These are phyloP conservation scores for Mechanitis messenoides DNA, from an alignment of 2,888 invertebrate genomes.

Conservation along the genomic window DNA sequence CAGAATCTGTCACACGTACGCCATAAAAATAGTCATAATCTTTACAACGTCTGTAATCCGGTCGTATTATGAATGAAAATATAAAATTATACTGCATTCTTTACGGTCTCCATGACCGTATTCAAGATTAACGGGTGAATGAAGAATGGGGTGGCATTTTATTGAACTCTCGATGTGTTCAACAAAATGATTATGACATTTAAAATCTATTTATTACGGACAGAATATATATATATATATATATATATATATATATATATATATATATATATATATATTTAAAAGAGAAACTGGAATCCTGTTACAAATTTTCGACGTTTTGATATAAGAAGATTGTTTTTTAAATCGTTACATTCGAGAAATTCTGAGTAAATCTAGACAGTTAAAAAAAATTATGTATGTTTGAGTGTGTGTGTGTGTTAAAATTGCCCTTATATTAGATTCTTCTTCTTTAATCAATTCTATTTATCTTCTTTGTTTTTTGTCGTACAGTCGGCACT, in stretches of 20 bases:
- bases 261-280: neutral
- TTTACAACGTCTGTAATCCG: slow-evolving; percentile 39
- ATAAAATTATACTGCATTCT: slow-evolving; percentile 44
- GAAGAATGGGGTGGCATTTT: slow-evolving; percentile 8
- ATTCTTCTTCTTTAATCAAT: neutral
- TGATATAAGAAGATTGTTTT: too few relatives aligned
- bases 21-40: slow-evolving; percentile 36
- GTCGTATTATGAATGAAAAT: slow-evolving; percentile 49
- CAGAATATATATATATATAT: neutral
- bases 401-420: too few relatives aligned
- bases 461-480: slow-evolving; percentile 6
- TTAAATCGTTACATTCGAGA: too few relatives aligned
- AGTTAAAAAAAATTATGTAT: too few relatives aligned
- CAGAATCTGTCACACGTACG: slow-evolving; percentile 32
- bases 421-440: neutral
- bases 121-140: slow-evolving; percentile 23
- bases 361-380: too few relatives aligned
- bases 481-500: slow-evolving; percentile 66
- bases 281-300: too few relatives aligned
- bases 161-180: slow-evolving; percentile 8
- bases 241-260: too few relatives aligned
- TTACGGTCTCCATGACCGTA: slow-evolving; percentile 36
- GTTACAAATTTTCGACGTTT: too few relatives aligned
- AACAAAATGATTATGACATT: neutral
- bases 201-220: neutral